Percentiles rank a stretch among this genome's conserved stretches.
Evolutionary conservation across 2,113 vertebrate genomes (phyloP).

Genomic region (Halcyon malimbica): DNA sequence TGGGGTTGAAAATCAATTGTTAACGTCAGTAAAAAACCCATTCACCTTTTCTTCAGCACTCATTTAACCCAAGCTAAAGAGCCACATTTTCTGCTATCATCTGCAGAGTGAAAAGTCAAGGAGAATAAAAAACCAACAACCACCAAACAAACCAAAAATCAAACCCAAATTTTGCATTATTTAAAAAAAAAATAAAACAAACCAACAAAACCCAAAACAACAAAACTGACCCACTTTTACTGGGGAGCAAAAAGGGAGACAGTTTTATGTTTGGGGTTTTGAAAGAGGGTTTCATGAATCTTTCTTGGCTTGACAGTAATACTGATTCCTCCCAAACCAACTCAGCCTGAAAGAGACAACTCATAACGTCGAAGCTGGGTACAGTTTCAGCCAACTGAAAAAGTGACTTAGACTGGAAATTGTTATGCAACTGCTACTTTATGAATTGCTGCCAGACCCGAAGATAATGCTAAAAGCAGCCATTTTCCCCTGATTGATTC

Average conservation of each 20-base stretch:
- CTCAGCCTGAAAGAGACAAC: slow-evolving; percentile 35
- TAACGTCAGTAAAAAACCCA: neutral
- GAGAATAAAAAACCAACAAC: neutral
- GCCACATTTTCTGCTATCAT: neutral
- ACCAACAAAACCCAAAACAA: too few species aligned
- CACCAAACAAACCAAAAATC: too few species aligned
- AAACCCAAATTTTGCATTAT: neutral
- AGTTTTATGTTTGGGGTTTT: neutral
- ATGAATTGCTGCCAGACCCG: slow-evolving; percentile 18
- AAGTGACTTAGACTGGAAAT: slow-evolving; percentile 32
- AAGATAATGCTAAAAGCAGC: slow-evolving; percentile 32
- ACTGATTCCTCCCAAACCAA: neutral
- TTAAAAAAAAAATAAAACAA: neutral
- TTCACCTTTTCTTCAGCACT: neutral
- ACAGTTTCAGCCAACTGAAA: slow-evolving; percentile 30
- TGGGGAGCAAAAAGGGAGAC: neutral
- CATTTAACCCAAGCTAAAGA: neutral
- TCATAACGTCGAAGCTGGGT: slow-evolving; percentile 17
- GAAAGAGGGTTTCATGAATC: neutral
- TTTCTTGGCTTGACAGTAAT: slow-evolving; percentile 1
- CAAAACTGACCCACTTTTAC: too few species aligned
- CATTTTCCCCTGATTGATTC: slow-evolving; percentile 14
- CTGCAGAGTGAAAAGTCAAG: neutral
- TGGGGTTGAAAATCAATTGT: neutral
- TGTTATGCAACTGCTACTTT: slow-evolving; percentile 17